These are phyloP conservation scores for Fregetta grallaria DNA, from an alignment of 2,113 vertebrate species.

Conservation along the genomic window DNA sequence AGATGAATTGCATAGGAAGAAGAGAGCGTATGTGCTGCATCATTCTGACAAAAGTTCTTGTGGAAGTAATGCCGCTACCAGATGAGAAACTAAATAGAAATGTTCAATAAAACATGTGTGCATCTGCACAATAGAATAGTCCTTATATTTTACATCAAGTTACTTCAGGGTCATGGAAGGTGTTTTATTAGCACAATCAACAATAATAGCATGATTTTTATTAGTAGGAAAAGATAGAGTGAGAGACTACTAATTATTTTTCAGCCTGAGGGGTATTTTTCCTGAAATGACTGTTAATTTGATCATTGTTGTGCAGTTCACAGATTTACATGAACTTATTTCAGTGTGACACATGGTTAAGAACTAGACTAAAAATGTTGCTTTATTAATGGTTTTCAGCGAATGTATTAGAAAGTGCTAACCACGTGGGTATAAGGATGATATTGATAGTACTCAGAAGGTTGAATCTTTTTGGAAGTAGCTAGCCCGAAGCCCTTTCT, in stretches of 20 bases:
- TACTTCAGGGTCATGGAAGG: slow-evolving; percentile 76
- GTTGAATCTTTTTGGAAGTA: slow-evolving; percentile 72
- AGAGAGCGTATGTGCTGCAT: background rate
- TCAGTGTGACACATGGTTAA: slow-evolving; percentile 77
- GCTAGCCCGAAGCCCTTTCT: slow-evolving; percentile 69
- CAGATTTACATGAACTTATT: slow-evolving; percentile 83
- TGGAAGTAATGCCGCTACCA: slow-evolving; percentile 23
- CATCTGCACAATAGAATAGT: slow-evolving; percentile 68
- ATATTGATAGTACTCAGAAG: slow-evolving; percentile 77
- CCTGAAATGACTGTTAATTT: slow-evolving; percentile 83
- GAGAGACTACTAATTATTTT: slow-evolving; percentile 86
- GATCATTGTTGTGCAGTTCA: slow-evolving; percentile 82
- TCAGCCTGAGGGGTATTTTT: slow-evolving; percentile 79
- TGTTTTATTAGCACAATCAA: slow-evolving; percentile 83
- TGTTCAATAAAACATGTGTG: slow-evolving; percentile 71
- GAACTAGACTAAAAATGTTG: slow-evolving; percentile 75
- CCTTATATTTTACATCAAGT: slow-evolving; percentile 72
- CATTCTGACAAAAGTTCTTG: slow-evolving; percentile 61
- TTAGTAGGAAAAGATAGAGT: slow-evolving; percentile 78
- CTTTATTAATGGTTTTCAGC: slow-evolving; percentile 79
- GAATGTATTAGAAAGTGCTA: slow-evolving; percentile 78
- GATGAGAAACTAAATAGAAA: slow-evolving; percentile 70
- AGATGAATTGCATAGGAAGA: background rate
- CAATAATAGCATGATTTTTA: slow-evolving; percentile 81
- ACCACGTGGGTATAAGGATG: slow-evolving; percentile 72